Percentiles rank a stretch among this genome's conserved stretches.
phyloP scores from a whole-genome alignment of 2,797 vertebrate genomes.

The Acanthornis magna region DNA sequence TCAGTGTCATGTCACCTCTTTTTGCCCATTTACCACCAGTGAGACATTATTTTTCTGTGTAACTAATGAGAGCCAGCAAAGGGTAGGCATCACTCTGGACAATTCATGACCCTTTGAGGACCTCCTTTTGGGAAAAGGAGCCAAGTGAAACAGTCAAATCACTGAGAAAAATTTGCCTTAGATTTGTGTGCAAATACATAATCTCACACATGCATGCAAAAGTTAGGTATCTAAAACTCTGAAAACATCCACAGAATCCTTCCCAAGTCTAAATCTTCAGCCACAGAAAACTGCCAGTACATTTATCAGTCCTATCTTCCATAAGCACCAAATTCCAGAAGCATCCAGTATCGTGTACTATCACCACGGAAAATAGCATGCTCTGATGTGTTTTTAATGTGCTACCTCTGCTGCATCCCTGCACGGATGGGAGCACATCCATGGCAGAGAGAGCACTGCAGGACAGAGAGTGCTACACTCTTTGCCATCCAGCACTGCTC shows the following conservation, averaged over 20 bases:
- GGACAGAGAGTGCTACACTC: neutral
- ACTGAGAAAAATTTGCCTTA: neutral
- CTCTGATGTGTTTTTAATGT: neutral
- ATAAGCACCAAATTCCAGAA: neutral
- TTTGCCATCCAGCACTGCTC: neutral
- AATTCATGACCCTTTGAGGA: neutral
- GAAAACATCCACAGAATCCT: neutral
- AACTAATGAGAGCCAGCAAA: neutral
- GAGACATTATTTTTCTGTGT: neutral
- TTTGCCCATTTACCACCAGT: neutral
- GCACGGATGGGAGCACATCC: neutral
- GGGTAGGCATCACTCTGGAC: neutral
- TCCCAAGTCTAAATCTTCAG: neutral
- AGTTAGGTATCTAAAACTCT: neutral
- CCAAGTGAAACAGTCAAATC: neutral
- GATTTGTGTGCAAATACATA: neutral
- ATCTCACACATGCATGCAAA: neutral
- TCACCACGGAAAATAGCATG: neutral
- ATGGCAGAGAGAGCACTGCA: fast-evolving
- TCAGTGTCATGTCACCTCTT: neutral
- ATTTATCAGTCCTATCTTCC: neutral
- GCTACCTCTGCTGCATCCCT: neutral
- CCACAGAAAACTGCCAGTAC: neutral
- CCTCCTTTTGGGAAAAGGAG: neutral
- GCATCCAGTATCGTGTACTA: too few relatives aligned